A percentile compares a stretch with the other conserved stretches of the same genome.
Evolutionary conservation across 2,888 invertebrate species (phyloP).

Genomic region (Noctua janthe): DNA sequence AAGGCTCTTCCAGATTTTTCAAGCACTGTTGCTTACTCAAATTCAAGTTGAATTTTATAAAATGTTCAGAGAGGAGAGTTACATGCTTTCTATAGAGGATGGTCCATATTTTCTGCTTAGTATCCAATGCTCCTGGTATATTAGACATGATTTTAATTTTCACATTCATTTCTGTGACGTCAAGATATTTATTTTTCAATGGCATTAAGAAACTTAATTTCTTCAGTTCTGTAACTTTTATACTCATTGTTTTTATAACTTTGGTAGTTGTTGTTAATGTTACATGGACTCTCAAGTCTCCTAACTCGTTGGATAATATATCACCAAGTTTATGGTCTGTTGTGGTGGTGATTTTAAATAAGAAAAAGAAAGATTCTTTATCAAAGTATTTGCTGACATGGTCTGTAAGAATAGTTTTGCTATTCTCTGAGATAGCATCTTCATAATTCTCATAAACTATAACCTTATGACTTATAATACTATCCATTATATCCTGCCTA

Average conservation of each 20-base stretch:
- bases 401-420: constrained; percentile 75
- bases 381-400: constrained; percentile 77
- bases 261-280: constrained; percentile 71
- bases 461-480: constrained; percentile 71
- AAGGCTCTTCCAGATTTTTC: constrained; percentile 67
- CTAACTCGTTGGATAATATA: constrained; percentile 54
- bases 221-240: constrained; percentile 76
- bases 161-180: constrained; percentile 70
- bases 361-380: constrained; percentile 71
- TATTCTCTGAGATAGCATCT: constrained; percentile 74
- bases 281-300: constrained; percentile 76
- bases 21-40: constrained; percentile 56
- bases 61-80: constrained; percentile 78
- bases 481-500: constrained; percentile 80
- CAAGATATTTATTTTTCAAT: constrained; percentile 59
- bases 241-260: constrained; percentile 76
- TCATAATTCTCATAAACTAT: constrained; percentile 79
- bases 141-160: constrained; percentile 77
- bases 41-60: constrained; percentile 73
- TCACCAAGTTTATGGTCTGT: constrained; percentile 72
- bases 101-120: constrained; percentile 77
- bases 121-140: constrained; percentile 78
- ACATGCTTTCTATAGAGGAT: constrained; percentile 76
- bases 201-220: constrained; percentile 77
- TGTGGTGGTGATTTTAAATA: constrained; percentile 73